Percentiles rank a stretch among this genome's conserved stretches.
Evolutionary conservation across 2,113 vertebrate genomes (phyloP).

Genomic region (Alligator sinensis): DNA sequence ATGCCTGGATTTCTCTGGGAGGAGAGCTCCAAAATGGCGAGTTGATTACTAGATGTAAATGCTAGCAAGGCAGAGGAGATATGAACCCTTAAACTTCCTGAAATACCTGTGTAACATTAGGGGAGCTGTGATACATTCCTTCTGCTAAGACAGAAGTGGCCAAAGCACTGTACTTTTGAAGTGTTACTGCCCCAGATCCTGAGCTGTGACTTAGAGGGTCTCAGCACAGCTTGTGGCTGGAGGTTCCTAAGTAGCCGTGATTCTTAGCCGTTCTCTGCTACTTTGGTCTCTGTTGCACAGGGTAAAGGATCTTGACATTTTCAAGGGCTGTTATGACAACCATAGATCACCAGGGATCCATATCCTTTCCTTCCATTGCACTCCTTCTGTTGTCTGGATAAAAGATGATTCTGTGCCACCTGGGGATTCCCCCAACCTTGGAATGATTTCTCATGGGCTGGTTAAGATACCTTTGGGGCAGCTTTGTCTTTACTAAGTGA

Average conservation of each 20-base stretch:
- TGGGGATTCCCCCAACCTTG: not conserved
- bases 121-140: not conserved
- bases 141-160: not conserved
- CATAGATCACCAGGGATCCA: not conserved
- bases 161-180: not conserved
- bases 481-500: not conserved
- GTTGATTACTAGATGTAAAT: not conserved
- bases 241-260: not conserved
- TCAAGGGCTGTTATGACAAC: not conserved
- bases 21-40: not conserved
- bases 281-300: not conserved
- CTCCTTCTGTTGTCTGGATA: not conserved
- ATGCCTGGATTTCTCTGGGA: not conserved
- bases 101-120: not conserved
- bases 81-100: not conserved
- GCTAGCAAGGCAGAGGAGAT: not conserved
- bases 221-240: not conserved
- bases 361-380: not conserved
- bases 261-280: not conserved
- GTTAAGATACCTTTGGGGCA: not conserved
- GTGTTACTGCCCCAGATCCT: not conserved
- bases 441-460: not conserved
- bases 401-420: not conserved
- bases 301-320: not conserved
- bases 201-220: not conserved